Evolutionary conservation across 1,140 invertebrate genomes (phyloP), one percentile per base, ranked within the genome.

Genomic region (Drosophila arawakana): DNA sequence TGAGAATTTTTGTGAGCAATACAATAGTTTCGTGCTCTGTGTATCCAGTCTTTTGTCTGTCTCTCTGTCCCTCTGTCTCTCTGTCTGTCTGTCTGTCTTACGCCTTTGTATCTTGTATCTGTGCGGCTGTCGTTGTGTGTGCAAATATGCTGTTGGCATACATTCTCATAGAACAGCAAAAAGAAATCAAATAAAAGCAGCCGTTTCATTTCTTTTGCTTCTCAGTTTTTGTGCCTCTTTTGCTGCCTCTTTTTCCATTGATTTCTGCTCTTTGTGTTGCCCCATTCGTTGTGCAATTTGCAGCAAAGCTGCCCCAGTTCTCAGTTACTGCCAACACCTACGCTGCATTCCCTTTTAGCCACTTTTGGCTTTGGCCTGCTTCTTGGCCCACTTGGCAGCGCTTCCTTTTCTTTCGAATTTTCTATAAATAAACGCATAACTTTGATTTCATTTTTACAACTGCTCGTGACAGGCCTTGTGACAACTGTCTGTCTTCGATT

Each of bases 161-260:
- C 70, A 73, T 73, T 73, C 70, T 68, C 70, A 73, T 73, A 73
- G 70, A 73, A 39, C 60, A 57, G 60, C 41, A 41, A 43, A 18
- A 49, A 30, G 6, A 0, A 30, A 30, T 30, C 2, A 30, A 30
- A 30, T 30, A 30, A 30, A 30, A 30, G 25, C 61, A 25, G 61
- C 49, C 37, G 66, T 21, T 46, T 60, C 46, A 58, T 34, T 39
- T 55, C n/a, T 58, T 67, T 46, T 15, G 25, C 25, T 30, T 2
- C 6, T 10, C 39, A 18, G 37, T 25, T 8, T 25, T n/a, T 46
- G 34, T 18, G 11, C 4, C 10, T 37, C 15, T 15, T 6, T 47
- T 21, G 21, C 50, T 47, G 15, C 46, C 9, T 37, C n/a, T 25
- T 39, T 35, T 34, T 67, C 1, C 9, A 15, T 52, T 21, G 6